Evolutionary conservation across 2,888 invertebrate species (phyloP), one percentile per base, ranked within the genome.

Genomic region (Cheilosia pagana): DNA sequence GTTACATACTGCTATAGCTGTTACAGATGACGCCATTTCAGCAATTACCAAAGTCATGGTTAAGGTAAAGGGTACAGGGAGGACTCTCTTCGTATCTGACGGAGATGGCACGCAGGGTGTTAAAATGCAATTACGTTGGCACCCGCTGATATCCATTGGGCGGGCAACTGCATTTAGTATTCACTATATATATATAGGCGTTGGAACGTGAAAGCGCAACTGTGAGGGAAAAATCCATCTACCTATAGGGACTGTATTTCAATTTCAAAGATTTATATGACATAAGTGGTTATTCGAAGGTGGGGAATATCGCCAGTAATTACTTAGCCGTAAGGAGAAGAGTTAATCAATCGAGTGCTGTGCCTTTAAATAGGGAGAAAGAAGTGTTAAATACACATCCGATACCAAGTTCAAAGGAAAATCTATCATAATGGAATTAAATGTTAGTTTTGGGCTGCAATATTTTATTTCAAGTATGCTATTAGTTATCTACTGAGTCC

Each of bases 81-180:
- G 31, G 41, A 72, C 19, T 65, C 78, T 74, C 50, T 78, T 57
- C 19, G 62, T 52, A 78, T 63, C 78, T 74, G 82, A 68, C 57
- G 25, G 68, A 55, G 25, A 63, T 78, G 55, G 78, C 82, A 83
- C 72, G 72, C 55, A 78, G 78, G 82, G 82, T 83, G 82, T 83
- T 68, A 78, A 83, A 78, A 83, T 83, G 72, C 67, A 78, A 72
- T 83, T 78, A 83, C 55, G 28, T 12, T 62, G 67, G 55, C 78
- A 63, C 82, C 82, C 78, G 78, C 72, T 78, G 82, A 55, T 74
- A 77, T 68, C 43, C 55, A 50, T 31, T 50, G 67, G 72, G 39
- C 45, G 50, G 50, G 4, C 50, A 23, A 50, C 12, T 12, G 50
- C 50, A 4, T 50, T 50, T 50, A 50, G 50, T 50, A 50, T 23